A percentile compares a stretch with the other conserved stretches of the same genome.
Conservation (phyloP, 1,140 invertebrate species). For the Acromyrmex echinatior region DNA sequence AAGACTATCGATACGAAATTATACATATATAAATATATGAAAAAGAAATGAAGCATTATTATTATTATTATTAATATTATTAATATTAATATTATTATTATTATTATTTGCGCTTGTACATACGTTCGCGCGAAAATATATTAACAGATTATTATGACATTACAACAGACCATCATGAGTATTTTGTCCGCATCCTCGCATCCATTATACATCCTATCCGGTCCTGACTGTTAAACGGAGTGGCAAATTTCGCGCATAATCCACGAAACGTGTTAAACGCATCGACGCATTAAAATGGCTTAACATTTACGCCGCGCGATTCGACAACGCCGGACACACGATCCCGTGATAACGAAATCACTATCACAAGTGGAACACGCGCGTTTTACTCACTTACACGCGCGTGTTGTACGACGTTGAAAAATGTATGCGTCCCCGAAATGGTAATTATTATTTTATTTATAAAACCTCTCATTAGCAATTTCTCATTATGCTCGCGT, state of each 20-base stretch:
- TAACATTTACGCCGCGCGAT: constrained; percentile 50
- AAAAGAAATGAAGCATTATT: constrained; percentile 77
- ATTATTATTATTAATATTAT: constrained; percentile 71
- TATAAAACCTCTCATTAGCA: constrained; percentile 49
- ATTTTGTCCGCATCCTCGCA: constrained; percentile 62
- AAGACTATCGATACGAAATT: constrained; percentile 79
- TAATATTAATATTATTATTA: constrained; percentile 71
- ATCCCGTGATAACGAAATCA: constrained; percentile 28
- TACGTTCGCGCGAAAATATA: constrained; percentile 86
- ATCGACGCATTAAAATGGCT: constrained; percentile 60
- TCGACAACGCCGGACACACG: constrained; percentile 41
- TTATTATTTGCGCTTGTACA: constrained; percentile 86
- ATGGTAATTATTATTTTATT: constrained; percentile 52
- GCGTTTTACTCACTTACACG: background rate
- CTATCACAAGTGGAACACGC: background rate
- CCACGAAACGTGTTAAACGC: constrained; percentile 57
- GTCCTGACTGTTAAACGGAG: constrained; percentile 61
- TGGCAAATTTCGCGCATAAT: constrained; percentile 59
- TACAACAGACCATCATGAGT: constrained; percentile 69
- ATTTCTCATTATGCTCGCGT: constrained; percentile 55
- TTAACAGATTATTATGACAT: constrained; percentile 86
- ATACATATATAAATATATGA: constrained; percentile 83
- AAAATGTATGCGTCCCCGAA: background rate
- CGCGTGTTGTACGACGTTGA: background rate
- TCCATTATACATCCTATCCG: constrained; percentile 58